Conservation (phyloP, 2,797 vertebrate species). For the Calcarius lapponicus region DNA sequence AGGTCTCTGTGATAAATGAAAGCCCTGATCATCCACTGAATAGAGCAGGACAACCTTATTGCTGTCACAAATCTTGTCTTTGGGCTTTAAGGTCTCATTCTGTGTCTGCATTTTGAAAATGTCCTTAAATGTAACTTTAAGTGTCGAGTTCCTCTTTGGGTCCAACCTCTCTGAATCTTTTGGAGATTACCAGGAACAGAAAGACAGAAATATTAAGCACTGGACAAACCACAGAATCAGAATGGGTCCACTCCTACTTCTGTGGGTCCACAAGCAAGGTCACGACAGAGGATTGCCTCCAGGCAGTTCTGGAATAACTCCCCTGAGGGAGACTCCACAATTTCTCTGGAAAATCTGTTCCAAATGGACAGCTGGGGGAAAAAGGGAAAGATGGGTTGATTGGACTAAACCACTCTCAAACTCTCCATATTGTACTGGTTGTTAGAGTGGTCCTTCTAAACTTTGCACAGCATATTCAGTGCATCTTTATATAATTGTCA, state of each 20-base stretch:
- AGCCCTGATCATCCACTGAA: neutral
- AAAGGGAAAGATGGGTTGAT: neutral
- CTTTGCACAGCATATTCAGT: neutral
- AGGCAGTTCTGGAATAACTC: neutral
- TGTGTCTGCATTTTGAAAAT: neutral
- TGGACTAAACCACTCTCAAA: neutral
- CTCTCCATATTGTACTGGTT: neutral
- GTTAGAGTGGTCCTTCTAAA: neutral
- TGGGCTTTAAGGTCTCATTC: neutral
- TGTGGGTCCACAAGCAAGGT: neutral
- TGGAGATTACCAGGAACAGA: neutral
- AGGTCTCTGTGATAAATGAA: neutral
- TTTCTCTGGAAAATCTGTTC: neutral
- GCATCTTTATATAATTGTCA: neutral
- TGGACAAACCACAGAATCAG: neutral
- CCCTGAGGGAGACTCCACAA: neutral
- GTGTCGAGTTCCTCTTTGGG: neutral
- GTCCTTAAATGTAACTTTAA: neutral
- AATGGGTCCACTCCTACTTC: neutral
- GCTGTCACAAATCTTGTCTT: neutral
- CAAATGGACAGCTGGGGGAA: neutral
- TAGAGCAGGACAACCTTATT: neutral
- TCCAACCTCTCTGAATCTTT: neutral
- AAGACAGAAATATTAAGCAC: neutral
- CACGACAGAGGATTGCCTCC: neutral